Conservation (phyloP, 2,797 vertebrate genomes). For the Parauchenoglanis ngamensis region DNA sequence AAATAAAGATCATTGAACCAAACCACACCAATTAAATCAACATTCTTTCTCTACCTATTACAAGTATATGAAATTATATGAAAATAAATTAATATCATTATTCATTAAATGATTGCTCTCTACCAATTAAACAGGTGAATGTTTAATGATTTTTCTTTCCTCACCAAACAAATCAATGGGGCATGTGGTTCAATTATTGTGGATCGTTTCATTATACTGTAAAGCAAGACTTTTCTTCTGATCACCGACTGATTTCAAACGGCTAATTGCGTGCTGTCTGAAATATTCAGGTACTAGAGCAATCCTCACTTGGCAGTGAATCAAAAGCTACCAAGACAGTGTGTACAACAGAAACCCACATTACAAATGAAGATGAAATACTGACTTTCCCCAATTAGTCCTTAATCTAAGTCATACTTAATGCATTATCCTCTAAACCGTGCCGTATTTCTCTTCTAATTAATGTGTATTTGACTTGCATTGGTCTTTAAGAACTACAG, state of each 20-base stretch:
- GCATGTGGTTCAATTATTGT: slow-evolving; percentile 2
- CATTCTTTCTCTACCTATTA: no score
- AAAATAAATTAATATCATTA: neutral
- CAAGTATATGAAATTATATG: neutral
- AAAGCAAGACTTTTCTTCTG: neutral
- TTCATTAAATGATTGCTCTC: neutral
- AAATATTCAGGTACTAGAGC: slow-evolving; percentile 10
- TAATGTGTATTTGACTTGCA: neutral
- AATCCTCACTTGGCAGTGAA: neutral
- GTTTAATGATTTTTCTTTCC: slow-evolving; percentile 29
- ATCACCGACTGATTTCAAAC: neutral
- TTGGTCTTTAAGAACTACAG: neutral
- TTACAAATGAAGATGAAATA: neutral
- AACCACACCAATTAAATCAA: neutral
- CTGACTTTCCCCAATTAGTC: neutral
- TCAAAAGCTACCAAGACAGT: neutral
- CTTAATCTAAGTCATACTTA: neutral
- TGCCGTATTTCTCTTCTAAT: neutral
- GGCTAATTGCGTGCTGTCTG: neutral
- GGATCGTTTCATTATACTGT: neutral
- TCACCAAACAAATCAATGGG: slow-evolving; percentile 23
- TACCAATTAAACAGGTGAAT: neutral
- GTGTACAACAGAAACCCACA: neutral
- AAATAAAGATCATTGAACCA: neutral
- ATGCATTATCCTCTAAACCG: neutral